phyloP scores from a whole-genome alignment of 2,797 vertebrate species.

The Squalus acanthias region DNA sequence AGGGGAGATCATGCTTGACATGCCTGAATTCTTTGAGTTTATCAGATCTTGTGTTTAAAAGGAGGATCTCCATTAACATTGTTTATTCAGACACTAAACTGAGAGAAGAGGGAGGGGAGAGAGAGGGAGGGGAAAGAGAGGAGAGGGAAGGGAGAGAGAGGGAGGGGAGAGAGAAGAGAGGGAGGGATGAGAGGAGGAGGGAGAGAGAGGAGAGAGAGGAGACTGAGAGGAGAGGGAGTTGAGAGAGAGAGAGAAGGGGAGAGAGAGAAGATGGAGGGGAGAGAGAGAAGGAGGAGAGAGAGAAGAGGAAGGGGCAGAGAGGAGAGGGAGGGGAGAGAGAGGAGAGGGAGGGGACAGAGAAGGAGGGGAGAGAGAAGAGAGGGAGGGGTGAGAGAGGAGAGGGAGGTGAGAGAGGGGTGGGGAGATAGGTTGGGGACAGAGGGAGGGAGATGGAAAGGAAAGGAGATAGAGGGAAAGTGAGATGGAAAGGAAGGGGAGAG shows the following conservation, averaged over 20 bases:
- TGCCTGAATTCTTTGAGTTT: neutral
- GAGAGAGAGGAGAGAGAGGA: too few relatives aligned
- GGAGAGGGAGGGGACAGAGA: neutral
- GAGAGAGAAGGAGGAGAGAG: too few relatives aligned
- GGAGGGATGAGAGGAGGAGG: too few relatives aligned
- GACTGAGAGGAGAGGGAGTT: too few relatives aligned
- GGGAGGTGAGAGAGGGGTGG: too few relatives aligned
- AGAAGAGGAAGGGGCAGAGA: too few relatives aligned
- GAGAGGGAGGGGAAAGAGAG: neutral
- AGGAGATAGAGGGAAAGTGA: neutral
- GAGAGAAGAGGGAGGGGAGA: too few relatives aligned
- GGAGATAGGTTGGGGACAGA: neutral
- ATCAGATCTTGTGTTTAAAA: neutral
- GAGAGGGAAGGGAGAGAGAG: neutral
- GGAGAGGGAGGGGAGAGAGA: neutral
- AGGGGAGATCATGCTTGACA: neutral
- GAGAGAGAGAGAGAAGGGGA: too few relatives aligned
- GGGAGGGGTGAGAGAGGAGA: too few relatives aligned
- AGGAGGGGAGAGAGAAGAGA: neutral
- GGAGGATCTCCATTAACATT: neutral
- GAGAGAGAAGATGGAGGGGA: too few relatives aligned
- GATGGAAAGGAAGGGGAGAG: neutral
- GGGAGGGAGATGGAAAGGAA: neutral
- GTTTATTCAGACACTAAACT: neutral
- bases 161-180: too few relatives aligned